These are phyloP conservation scores for Charanyca ferruginea DNA, from an alignment of 2,888 invertebrate genomes.

Conservation along the genomic window DNA sequence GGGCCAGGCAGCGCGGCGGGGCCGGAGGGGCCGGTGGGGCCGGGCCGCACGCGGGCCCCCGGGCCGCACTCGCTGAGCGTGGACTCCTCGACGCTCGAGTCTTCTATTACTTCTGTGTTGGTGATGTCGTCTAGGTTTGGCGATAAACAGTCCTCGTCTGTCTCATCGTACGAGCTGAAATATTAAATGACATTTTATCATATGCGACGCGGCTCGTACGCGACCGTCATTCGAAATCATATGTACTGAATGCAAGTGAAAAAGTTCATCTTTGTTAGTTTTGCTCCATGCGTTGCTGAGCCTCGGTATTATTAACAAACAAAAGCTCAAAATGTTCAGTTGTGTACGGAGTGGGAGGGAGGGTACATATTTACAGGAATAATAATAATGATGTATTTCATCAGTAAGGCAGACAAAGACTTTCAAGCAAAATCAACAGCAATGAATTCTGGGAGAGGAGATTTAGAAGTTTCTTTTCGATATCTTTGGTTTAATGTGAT, in stretches of 20 bases:
- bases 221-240: slow-evolving; percentile 62
- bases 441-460: slow-evolving; percentile 67
- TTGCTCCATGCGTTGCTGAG: slow-evolving; percentile 85
- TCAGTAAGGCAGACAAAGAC: slow-evolving; percentile 90
- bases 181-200: slow-evolving; percentile 31
- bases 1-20: slow-evolving; percentile 53
- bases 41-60: slow-evolving; percentile 60
- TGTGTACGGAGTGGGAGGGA: slow-evolving; percentile 65
- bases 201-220: not conserved
- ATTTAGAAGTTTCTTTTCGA: slow-evolving; percentile 54
- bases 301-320: slow-evolving; percentile 82
- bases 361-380: slow-evolving; percentile 80
- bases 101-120: slow-evolving; percentile 86
- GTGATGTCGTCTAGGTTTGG: slow-evolving; percentile 93
- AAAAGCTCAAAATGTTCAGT: slow-evolving; percentile 79
- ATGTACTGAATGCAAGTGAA: slow-evolving; percentile 89
- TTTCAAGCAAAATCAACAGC: slow-evolving; percentile 81
- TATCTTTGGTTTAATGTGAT: slow-evolving; percentile 55
- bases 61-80: slow-evolving; percentile 80
- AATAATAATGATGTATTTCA: slow-evolving; percentile 79
- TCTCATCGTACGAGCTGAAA: slow-evolving; percentile 93
- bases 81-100: slow-evolving; percentile 87
- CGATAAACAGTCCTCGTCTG: slow-evolving; percentile 93
- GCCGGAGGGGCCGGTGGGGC: slow-evolving; percentile 33
- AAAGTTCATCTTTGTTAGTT: slow-evolving; percentile 82